Percentiles rank a stretch among this genome's conserved stretches.
These are phyloP conservation scores for zebrafish (Danio rerio) DNA, from an alignment of 2,113 vertebrate species.

Conservation along the genomic window GRCz12tu NC_133190.1:20671501-20672000, in stretches of 20 bases:
- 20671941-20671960: conserved; percentile 26
- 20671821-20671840: conserved; percentile 61
- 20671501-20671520: conserved; percentile 34
- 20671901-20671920: conserved; percentile 47
- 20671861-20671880: conserved; percentile 9
- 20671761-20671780: neutral
- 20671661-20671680: conserved; percentile 18
- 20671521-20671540: conserved; percentile 45
- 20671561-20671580: conserved; percentile 43
- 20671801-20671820: conserved; percentile 56
- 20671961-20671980: conserved; percentile 48
- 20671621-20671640: conserved; percentile 44
- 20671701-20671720: neutral
- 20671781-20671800: conserved; percentile 47
- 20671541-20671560: conserved; percentile 57
- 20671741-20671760: conserved; percentile 45
- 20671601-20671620: neutral
- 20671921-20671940: neutral
- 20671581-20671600: conserved; percentile 43
- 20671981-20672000: conserved; percentile 57
- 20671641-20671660: conserved; percentile 32
- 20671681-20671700: neutral
- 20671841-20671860: conserved; percentile 51
- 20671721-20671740: conserved; percentile 25
- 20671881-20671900: conserved; percentile 26